Evolutionary conservation across 2,113 vertebrate species (phyloP), one percentile per base, ranked within the genome.

Genomic region (Onychostruthus taczanowskii): DNA sequence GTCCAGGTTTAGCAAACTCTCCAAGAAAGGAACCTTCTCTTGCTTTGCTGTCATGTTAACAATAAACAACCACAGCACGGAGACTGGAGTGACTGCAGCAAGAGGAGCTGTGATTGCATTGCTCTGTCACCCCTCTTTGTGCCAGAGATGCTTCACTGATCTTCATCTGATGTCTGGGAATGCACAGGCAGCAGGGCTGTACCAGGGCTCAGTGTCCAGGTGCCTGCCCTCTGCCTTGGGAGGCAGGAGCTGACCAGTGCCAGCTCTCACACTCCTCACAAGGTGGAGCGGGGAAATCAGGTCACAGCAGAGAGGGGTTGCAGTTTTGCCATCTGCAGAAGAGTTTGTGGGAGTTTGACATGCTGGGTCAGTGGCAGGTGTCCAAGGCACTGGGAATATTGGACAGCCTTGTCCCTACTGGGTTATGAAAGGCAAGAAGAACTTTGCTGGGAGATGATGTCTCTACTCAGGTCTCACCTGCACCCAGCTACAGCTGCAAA

Each of bases 141-240:
- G 37, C 44, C 59, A 73, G 61, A 62, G 37, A 31, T 69, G 30
- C n/a, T 44, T 17, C 27, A 6, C 13, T 31, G n/a, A 21, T 56
- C 47, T 63, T 49, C 35, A 2, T 7, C 44, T 73, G 58, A 37
- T 9, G 7, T 33, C 41, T 11, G 22, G 81, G 15, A 81, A 16
- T 26, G 31, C 10, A 5, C 0, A 2, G 47, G 74, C 69, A 87
- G 62, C 52, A 28, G 84, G 53, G 52, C 43, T 75, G 28, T 23
- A 33, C 35, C 8, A 3, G n/a, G 0, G 2, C 7, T 56, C 52
- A 43, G 46, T 79, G 33, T 16, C 30, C 3, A 2, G 50, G 24
- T 0, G 0, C 58, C 37, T 73, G n/a, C 26, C n/a, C 72, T 50
- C 50, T 4, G 0, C 37, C 53, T 44, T 1, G 1, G 41, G 50